Evolutionary conservation across 2,113 vertebrate species (phyloP).

Genomic region (Mormyrus iriodes): DNA sequence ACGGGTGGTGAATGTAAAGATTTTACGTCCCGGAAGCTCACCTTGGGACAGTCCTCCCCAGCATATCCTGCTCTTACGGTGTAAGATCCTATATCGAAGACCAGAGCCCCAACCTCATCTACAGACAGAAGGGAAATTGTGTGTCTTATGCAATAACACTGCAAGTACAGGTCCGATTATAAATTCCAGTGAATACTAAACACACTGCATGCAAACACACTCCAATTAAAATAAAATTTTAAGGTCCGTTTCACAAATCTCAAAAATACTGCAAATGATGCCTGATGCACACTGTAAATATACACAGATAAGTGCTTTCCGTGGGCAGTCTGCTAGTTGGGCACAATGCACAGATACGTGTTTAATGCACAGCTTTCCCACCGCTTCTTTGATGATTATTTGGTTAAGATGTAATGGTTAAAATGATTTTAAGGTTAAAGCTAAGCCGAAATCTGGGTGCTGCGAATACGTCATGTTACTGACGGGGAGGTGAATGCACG

Average conservation of each 20-base stretch:
- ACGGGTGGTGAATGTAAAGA: background rate
- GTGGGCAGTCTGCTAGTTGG: background rate
- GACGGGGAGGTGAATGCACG: background rate
- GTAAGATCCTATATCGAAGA: constrained; percentile 96
- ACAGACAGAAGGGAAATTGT: constrained; percentile 1
- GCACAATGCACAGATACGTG: background rate
- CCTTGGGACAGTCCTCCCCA: constrained; percentile 70
- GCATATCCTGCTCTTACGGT: constrained; percentile 96
- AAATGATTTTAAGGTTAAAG: background rate
- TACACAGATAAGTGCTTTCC: background rate
- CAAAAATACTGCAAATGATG: background rate
- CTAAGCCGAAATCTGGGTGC: background rate
- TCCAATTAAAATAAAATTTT: background rate
- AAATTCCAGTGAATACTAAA: background rate
- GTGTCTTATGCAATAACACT: background rate
- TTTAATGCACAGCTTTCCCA: background rate
- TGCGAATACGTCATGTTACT: background rate
- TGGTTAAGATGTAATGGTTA: background rate
- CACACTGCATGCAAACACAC: background rate
- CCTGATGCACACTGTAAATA: background rate
- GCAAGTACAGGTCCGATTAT: background rate
- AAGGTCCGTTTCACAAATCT: background rate
- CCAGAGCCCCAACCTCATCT: constrained; percentile 97
- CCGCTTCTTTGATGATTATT: background rate
- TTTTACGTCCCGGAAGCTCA: background rate